Evolutionary conservation across 2,113 vertebrate genomes (phyloP).

Genomic region (Spea bombifrons): DNA sequence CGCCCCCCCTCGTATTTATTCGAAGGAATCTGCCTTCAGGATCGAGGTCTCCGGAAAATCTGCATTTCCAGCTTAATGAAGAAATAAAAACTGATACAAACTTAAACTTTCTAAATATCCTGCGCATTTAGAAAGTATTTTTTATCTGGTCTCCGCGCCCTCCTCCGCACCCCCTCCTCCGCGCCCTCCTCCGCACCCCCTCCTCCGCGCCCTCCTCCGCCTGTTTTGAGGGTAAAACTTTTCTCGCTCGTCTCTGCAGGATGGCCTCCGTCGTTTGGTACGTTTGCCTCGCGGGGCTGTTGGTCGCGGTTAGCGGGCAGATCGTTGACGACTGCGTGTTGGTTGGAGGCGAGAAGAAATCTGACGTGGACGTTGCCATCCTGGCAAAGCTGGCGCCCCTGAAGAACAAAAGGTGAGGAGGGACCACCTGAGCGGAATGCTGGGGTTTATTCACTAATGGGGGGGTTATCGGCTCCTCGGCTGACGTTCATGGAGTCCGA

Average conservation of each 20-base stretch:
- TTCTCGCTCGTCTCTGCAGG: conserved; percentile 50
- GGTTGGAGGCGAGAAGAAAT: conserved; percentile 62
- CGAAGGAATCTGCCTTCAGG: too few species aligned
- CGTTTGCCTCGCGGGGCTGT: conserved; percentile 50
- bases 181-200: too few species aligned
- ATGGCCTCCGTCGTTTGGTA: conserved; percentile 55
- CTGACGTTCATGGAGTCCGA: background rate
- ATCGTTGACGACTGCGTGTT: conserved; percentile 61
- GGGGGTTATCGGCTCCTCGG: background rate
- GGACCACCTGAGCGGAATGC: background rate
- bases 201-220: too few species aligned
- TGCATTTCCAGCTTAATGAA: too few species aligned
- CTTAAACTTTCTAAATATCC: too few species aligned
- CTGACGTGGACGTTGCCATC: conserved; percentile 59
- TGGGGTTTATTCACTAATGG: too few species aligned
- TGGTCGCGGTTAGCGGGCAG: conserved; percentile 24
- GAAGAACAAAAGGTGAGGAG: conserved; percentile 26
- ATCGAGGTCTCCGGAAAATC: too few species aligned
- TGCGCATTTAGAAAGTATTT: too few species aligned
- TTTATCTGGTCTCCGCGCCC: too few species aligned
- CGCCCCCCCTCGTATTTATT: too few species aligned
- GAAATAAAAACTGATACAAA: too few species aligned
- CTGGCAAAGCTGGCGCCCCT: conserved; percentile 65
- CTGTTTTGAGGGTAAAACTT: background rate
- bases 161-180: too few species aligned